Conservation (phyloP, 2,888 invertebrate genomes). For the Epicampocera succincta region DNA sequence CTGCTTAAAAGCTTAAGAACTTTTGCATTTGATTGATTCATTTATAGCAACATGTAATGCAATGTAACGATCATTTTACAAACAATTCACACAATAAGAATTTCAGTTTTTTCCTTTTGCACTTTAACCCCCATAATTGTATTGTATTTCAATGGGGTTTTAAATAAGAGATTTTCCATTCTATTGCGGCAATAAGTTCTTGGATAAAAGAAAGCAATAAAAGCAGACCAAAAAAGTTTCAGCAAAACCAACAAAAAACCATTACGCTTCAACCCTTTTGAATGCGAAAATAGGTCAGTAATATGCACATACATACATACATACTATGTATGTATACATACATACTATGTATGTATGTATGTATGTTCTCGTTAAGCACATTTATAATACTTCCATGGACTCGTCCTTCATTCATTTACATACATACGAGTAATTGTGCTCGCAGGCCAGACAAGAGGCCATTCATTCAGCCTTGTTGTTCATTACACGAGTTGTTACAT, state of each 20-base stretch:
- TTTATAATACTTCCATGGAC: conserved; percentile 5
- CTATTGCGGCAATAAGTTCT: not conserved
- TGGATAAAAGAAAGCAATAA: not conserved
- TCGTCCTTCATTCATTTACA: not conserved
- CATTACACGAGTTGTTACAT: not conserved
- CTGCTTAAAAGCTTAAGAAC: too few relatives aligned
- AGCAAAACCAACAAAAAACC: not conserved
- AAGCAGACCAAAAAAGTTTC: not conserved
- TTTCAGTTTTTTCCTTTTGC: too few relatives aligned
- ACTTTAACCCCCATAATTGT: not conserved
- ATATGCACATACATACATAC: too few relatives aligned
- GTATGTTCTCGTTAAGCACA: conserved; percentile 10
- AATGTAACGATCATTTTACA: too few relatives aligned
- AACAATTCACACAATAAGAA: not conserved
- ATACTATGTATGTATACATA: too few relatives aligned
- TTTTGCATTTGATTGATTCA: too few relatives aligned
- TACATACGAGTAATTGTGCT: too few relatives aligned
- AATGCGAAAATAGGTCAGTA: conserved; percentile 26
- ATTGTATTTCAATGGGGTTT: not conserved
- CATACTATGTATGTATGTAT: too few relatives aligned
- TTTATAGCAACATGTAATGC: too few relatives aligned
- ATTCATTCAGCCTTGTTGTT: not conserved
- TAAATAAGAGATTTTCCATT: not conserved
- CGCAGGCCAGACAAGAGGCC: not conserved
- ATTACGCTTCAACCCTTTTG: conserved; percentile 47